Evolutionary conservation across 2,888 invertebrate species (phyloP).

Genomic region (Agriotes lineatus): DNA sequence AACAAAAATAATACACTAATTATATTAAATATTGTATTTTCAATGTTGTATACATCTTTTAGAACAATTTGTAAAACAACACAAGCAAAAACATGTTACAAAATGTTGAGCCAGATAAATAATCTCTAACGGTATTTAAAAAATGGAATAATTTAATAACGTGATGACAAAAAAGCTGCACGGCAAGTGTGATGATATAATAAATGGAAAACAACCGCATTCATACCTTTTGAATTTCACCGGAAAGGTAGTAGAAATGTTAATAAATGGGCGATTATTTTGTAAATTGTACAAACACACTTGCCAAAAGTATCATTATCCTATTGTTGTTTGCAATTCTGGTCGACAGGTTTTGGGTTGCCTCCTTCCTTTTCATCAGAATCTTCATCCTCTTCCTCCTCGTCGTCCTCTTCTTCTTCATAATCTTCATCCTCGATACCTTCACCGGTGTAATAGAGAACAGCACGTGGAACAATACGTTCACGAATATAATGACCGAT

Average conservation of each 20-base stretch:
- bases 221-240: not conserved
- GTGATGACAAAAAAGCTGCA: slow-evolving; percentile 11
- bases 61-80: slow-evolving; percentile 30
- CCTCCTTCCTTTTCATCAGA: slow-evolving; percentile 55
- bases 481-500: slow-evolving; percentile 98
- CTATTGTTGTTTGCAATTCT: slow-evolving; percentile 64
- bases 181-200: not conserved
- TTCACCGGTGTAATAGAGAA: slow-evolving; percentile 96
- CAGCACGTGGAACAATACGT: slow-evolving; percentile 96
- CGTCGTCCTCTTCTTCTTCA: slow-evolving; percentile 77
- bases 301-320: slow-evolving; percentile 4
- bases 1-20: not conserved
- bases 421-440: slow-evolving; percentile 78
- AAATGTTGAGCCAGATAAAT: slow-evolving; percentile 27
- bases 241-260: not conserved
- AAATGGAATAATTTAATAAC: slow-evolving; percentile 22
- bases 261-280: not conserved
- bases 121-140: slow-evolving; percentile 21
- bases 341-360: slow-evolving; percentile 47
- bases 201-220: not conserved
- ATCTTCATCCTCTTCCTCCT: slow-evolving; percentile 72
- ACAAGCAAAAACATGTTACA: slow-evolving; percentile 33
- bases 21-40: slow-evolving; percentile 31
- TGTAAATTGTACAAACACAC: slow-evolving; percentile 2
- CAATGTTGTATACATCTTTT: slow-evolving; percentile 25